Percentiles rank a stretch among this genome's conserved stretches.
These are phyloP conservation scores for Drosophila malerkotliana DNA, from an alignment of 1,140 invertebrate species.

Conservation along the genomic window DNA sequence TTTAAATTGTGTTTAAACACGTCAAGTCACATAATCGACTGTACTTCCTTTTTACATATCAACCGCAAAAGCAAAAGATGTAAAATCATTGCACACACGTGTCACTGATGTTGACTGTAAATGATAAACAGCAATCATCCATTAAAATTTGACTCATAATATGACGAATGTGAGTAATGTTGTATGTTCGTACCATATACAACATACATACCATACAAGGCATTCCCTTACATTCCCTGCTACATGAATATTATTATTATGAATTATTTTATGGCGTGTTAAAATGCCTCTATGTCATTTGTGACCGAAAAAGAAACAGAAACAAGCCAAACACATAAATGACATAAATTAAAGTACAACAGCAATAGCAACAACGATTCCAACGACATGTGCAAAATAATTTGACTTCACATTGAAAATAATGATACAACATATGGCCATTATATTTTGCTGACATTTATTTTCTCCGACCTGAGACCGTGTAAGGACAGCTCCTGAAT, in stretches of 20 bases:
- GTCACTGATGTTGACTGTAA: slow-evolving; percentile 48
- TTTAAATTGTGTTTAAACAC: not conserved
- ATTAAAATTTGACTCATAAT: slow-evolving; percentile 66
- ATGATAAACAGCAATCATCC: slow-evolving; percentile 70
- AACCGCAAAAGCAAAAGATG: not conserved
- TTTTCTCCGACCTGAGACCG: slow-evolving; percentile 27
- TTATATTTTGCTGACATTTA: slow-evolving; percentile 71
- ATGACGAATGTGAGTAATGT: slow-evolving; percentile 14
- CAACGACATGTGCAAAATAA: slow-evolving; percentile 28
- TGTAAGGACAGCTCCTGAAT: slow-evolving; percentile 36
- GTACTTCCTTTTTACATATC: slow-evolving; percentile 2
- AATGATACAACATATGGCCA: slow-evolving; percentile 72
- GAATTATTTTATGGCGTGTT: slow-evolving; percentile 83
- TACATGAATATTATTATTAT: slow-evolving; percentile 52
- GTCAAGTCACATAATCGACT: not conserved
- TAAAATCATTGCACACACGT: slow-evolving; percentile 21
- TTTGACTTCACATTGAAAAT: slow-evolving; percentile 56
- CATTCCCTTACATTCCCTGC: slow-evolving; percentile 40
- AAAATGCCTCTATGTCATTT: slow-evolving; percentile 78
- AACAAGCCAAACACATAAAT: slow-evolving; percentile 69
- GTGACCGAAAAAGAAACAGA: slow-evolving; percentile 36
- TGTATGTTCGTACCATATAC: slow-evolving; percentile 4
- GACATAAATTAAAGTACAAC: slow-evolving; percentile 70
- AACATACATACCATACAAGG: slow-evolving; percentile 4
- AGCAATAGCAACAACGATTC: slow-evolving; percentile 30